A percentile compares a stretch with the other conserved stretches of the same genome.
Conservation (phyloP, 2,797 vertebrate genomes). For the Pseudotriccus pelzelni region DNA sequence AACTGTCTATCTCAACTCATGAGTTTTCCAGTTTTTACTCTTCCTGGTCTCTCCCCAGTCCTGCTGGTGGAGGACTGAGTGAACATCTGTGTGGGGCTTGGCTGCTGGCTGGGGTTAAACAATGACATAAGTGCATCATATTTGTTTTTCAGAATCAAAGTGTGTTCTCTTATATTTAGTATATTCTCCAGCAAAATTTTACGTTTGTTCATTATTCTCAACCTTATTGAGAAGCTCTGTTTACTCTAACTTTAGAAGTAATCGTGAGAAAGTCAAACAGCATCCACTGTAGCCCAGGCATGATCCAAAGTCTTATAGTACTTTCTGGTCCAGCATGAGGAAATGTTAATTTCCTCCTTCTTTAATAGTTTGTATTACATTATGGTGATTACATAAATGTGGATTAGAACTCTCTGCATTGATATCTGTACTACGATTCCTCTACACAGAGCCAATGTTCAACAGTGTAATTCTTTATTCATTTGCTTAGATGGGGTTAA, state of each 20-base stretch:
- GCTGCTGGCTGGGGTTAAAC: not conserved
- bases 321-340: not conserved
- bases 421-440: not conserved
- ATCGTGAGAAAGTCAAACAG: not conserved
- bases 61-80: not conserved
- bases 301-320: not conserved
- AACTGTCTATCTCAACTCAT: not conserved
- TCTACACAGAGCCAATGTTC: not conserved
- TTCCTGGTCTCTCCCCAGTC: not conserved
- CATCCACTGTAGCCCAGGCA: not conserved
- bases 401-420: not conserved
- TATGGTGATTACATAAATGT: not conserved
- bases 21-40: not conserved
- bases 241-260: not conserved
- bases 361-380: not conserved
- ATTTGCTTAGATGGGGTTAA: not conserved
- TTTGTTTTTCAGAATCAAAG: not conserved
- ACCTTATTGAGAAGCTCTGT: not conserved
- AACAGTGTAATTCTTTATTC: not conserved
- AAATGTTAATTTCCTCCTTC: not conserved
- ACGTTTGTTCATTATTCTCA: not conserved
- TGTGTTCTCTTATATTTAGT: not conserved
- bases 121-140: accelerated
- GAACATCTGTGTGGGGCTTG: accelerated
- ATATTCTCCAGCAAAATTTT: not conserved